phyloP scores from a whole-genome alignment of 2,797 vertebrate species.

The Adelosebastes latens region DNA sequence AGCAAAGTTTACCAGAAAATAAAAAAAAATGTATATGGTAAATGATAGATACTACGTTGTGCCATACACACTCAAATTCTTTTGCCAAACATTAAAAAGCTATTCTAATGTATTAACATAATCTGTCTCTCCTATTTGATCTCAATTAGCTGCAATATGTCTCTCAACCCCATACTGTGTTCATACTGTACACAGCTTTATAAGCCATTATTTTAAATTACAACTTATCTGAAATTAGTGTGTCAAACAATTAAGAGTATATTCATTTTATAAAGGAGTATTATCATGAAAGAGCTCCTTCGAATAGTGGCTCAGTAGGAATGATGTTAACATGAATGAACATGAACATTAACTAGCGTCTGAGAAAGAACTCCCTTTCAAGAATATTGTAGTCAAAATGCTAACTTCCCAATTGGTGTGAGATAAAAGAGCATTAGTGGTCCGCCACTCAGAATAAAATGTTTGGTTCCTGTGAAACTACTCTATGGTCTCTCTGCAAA shows the following conservation, averaged over 20 bases:
- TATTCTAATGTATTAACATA: neutral
- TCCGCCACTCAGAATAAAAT: neutral
- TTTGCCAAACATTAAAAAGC: neutral
- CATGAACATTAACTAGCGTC: neutral
- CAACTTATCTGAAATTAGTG: neutral
- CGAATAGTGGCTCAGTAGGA: neutral
- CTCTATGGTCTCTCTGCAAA: neutral
- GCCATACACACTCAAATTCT: neutral
- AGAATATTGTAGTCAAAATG: neutral
- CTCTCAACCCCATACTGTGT: neutral
- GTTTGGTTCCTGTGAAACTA: neutral
- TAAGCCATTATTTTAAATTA: neutral
- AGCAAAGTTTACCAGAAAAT: neutral
- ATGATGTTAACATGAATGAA: neutral
- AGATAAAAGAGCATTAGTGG: neutral
- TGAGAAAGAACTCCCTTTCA: neutral
- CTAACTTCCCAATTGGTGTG: neutral
- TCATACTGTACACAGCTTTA: neutral
- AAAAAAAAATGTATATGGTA: neutral
- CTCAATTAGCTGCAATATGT: neutral
- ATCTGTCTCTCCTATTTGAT: neutral
- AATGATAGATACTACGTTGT: neutral
- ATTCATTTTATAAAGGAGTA: neutral
- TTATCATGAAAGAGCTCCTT: neutral
- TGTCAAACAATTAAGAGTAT: neutral